Evolutionary conservation across 2,113 vertebrate genomes (phyloP).

Genomic region (Murina feae): DNA sequence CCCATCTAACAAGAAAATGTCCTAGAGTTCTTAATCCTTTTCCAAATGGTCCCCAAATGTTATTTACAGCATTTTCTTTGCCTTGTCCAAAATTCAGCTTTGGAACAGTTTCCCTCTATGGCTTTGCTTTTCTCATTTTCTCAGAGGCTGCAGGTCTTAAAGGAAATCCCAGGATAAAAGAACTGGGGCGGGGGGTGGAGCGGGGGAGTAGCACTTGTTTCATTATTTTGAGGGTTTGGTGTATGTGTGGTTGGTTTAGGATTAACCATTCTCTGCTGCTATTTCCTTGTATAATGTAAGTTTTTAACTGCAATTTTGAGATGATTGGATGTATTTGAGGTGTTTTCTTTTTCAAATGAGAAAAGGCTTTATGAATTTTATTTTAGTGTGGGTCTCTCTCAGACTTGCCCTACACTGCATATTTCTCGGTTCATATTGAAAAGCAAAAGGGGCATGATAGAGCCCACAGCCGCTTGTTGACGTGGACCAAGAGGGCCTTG

Average conservation of each 20-base stretch:
- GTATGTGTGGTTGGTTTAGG: neutral
- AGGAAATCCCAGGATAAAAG: conserved; percentile 49
- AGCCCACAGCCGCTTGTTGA: conserved; percentile 53
- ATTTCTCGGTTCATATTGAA: conserved; percentile 47
- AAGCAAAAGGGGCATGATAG: conserved; percentile 53
- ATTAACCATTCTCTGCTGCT: conserved; percentile 76
- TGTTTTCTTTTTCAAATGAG: conserved; percentile 57
- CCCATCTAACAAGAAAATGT: neutral
- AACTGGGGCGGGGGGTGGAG: conserved; percentile 12
- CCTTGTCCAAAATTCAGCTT: conserved; percentile 63
- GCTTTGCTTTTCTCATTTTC: conserved; percentile 69
- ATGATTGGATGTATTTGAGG: conserved; percentile 58
- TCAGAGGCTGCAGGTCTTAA: conserved; percentile 47
- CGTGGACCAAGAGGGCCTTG: conserved; percentile 77
- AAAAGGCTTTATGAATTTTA: conserved; percentile 71
- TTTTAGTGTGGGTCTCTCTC: conserved; percentile 67
- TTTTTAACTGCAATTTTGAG: conserved; percentile 68
- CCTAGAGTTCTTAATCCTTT: conserved; percentile 33
- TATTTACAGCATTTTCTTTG: conserved; percentile 41
- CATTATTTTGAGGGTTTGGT: neutral
- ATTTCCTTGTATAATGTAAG: conserved; percentile 66
- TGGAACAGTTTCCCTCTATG: conserved; percentile 61
- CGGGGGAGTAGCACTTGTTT: neutral
- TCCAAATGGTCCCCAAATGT: neutral
- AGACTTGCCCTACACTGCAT: conserved; percentile 59